These are phyloP conservation scores for Cepphus grylle DNA, from an alignment of 2,113 vertebrate species.

Conservation along the genomic window DNA sequence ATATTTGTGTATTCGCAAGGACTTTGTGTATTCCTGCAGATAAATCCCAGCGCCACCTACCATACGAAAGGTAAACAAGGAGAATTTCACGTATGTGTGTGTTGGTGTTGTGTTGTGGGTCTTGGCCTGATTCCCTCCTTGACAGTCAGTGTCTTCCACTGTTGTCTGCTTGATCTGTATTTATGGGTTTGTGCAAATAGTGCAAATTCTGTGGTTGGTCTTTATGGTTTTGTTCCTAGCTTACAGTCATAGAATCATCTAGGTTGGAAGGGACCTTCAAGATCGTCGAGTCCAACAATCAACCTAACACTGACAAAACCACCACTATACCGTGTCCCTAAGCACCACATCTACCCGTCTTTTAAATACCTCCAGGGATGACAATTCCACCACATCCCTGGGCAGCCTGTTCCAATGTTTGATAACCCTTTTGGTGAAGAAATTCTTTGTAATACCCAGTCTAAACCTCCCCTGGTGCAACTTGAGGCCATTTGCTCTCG, in stretches of 20 bases:
- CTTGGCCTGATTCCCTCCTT: neutral
- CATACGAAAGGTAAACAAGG: neutral
- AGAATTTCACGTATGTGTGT: accelerated
- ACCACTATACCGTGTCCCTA: too few species aligned
- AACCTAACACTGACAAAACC: too few species aligned
- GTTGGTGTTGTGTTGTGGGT: neutral
- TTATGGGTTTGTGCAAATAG: neutral
- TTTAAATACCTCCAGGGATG: too few species aligned
- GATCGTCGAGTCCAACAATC: too few species aligned
- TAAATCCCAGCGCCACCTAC: neutral
- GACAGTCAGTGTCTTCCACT: neutral
- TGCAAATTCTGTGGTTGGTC: neutral
- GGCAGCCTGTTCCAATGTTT: too few species aligned
- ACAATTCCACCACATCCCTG: too few species aligned
- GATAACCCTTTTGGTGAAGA: too few species aligned
- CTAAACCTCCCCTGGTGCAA: too few species aligned
- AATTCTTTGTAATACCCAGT: too few species aligned
- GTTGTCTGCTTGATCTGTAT: neutral
- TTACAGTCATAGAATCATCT: neutral
- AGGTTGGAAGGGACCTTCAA: too few species aligned
- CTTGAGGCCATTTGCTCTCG: too few species aligned
- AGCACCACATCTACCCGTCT: too few species aligned
- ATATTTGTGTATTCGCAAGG: neutral
- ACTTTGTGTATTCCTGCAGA: neutral
- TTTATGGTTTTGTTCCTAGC: neutral